Percentiles rank a stretch among this genome's conserved stretches.
These are phyloP conservation scores for Takifugu flavidus DNA, from an alignment of 2,113 vertebrate species.

Conservation along the genomic window DNA sequence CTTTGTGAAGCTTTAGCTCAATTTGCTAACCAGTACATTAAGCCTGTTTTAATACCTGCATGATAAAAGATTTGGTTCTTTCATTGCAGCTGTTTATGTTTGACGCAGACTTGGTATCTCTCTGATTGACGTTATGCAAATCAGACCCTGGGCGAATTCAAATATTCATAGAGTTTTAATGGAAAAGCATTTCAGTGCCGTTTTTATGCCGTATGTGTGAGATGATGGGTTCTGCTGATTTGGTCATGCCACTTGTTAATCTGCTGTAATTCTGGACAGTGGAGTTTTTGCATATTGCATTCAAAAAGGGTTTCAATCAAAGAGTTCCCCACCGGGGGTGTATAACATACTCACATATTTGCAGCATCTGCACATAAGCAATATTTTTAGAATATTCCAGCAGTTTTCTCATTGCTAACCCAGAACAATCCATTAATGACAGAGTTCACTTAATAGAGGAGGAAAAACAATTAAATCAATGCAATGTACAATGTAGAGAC, in stretches of 20 bases:
- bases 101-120: conserved; percentile 11
- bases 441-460: background rate
- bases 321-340: background rate
- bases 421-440: background rate
- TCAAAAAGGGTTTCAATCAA: conserved; percentile 34
- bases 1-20: background rate
- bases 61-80: conserved; percentile 3
- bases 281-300: conserved; percentile 13
- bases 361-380: no score
- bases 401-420: no score
- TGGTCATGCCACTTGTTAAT: conserved; percentile 24
- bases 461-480: no score
- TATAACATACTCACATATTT: background rate
- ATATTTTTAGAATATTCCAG: no score
- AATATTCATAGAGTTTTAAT: conserved; percentile 26
- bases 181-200: conserved; percentile 26
- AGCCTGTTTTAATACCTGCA: background rate
- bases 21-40: background rate
- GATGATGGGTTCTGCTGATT: conserved; percentile 23
- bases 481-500: no score
- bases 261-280: conserved; percentile 11
- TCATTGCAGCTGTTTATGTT: conserved; percentile 9
- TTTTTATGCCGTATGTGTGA: conserved; percentile 24
- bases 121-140: conserved; percentile 24
- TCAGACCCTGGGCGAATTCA: conserved; percentile 24